Evolutionary conservation across 30 jellyfish, hydroid and myxozoan species (phyloP), one percentile per base, ranked within the genome.

Genomic region (Aurelia aurita complex sp. Pacific): DNA sequence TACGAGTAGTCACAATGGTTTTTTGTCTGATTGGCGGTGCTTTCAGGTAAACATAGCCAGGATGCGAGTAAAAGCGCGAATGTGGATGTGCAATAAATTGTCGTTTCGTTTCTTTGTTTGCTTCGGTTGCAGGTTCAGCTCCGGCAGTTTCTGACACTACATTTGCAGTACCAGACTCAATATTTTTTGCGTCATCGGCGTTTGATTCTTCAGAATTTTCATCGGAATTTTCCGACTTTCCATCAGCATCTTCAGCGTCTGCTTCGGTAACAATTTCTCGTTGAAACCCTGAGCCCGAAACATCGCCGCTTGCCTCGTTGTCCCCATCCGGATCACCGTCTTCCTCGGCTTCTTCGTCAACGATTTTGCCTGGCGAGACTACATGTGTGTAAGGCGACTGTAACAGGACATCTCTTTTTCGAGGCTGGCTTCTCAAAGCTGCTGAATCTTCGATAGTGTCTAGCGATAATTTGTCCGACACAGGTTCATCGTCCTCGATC

Each of bases 21-120:
- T 88, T 92, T 64, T 92, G 98, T 10, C 94, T 89, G 73, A 92
- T 92, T 33, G 98, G 98, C 6, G 98, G 98, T 19, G 98, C 96
- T 67, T 92, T 92, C 86, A 92, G 60, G 64, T 92, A 92, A 10
- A 92, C 98, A 69, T 86, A 92, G 7, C 98, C 98, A 57, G 92
- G 87, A 59, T 91, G 86, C 40, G 91, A 76, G 63, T 79, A 86
- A 64, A 46, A 92, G 32, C 77, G 91, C 7, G 89, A 76, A 43
- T 61, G 84, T 12, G 98, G 97, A 67, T 95, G 94, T 10, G 98
- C 89, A 72, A 92, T 92, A 50, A 51, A 92, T 81, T 92, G 98
- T 43, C 98, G 77, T 77, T 87, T 92, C 33, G 82, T 76, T 42
- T 77, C 97, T 7, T 88, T 15, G 3, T 54, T 79, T 3, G 64